Evolutionary conservation across 2,888 invertebrate species (phyloP).

Genomic region (Malacosoma neustria): DNA sequence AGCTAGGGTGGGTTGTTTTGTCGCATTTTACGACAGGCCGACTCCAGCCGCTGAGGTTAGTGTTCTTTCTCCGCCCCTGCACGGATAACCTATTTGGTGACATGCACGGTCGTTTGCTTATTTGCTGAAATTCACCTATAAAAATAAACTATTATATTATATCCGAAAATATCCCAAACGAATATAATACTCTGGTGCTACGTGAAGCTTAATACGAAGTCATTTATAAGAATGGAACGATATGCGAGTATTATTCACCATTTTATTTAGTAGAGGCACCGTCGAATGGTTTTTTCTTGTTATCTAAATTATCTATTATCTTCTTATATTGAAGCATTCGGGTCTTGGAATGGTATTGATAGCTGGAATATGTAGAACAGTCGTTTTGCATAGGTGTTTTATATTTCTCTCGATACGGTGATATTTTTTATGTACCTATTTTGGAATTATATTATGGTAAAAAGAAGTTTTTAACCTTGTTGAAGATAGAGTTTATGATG

Average conservation of each 20-base stretch:
- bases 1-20: too few species aligned
- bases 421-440: constrained; percentile 4
- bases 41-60: too few species aligned
- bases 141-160: background rate
- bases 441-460: constrained; percentile 6
- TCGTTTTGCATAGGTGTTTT: constrained; percentile 23
- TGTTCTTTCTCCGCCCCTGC: too few species aligned
- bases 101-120: background rate
- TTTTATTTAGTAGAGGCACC: constrained; percentile 32
- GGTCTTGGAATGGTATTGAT: constrained; percentile 29
- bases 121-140: background rate
- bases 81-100: background rate
- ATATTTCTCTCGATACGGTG: constrained; percentile 4
- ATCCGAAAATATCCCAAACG: background rate
- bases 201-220: constrained; percentile 6
- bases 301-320: constrained; percentile 61
- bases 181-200: background rate
- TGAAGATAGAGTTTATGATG: too few species aligned
- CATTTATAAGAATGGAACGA: constrained; percentile 17
- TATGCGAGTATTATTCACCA: constrained; percentile 40
- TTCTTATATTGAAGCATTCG: constrained; percentile 26
- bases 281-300: constrained; percentile 45
- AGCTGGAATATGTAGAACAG: constrained; percentile 24
- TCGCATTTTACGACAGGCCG: too few species aligned
- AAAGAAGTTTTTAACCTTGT: too few species aligned